Percentiles rank a stretch among this genome's conserved stretches.
These are phyloP conservation scores for Latheticus oryzae DNA, from an alignment of 2,888 invertebrate genomes.

Conservation along the genomic window DNA sequence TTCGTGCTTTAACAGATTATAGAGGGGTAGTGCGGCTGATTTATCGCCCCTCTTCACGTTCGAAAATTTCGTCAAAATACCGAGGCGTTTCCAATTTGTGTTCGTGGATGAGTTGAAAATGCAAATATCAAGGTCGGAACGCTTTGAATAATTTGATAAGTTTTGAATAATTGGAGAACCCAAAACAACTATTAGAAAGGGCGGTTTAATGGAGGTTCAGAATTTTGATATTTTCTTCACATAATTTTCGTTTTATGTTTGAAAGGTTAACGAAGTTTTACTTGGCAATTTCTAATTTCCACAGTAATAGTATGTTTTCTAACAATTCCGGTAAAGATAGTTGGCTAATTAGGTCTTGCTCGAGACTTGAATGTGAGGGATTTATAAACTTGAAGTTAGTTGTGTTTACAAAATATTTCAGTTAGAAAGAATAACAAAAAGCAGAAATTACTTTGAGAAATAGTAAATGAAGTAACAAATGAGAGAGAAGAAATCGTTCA, in stretches of 20 bases:
- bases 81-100: slow-evolving; percentile 17
- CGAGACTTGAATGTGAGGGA: slow-evolving; percentile 6
- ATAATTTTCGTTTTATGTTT: background rate
- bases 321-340: slow-evolving; percentile 7
- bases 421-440: too few species aligned
- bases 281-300: slow-evolving; percentile 17
- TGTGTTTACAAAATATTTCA: too few species aligned
- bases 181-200: slow-evolving; percentile 22
- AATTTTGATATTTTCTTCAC: background rate
- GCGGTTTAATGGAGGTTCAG: slow-evolving; percentile 2
- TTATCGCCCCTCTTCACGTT: slow-evolving; percentile 20
- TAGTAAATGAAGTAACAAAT: too few species aligned
- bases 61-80: slow-evolving; percentile 17
- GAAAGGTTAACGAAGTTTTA: slow-evolving; percentile 15
- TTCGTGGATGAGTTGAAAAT: slow-evolving; percentile 18
- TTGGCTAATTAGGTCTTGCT: slow-evolving; percentile 20
- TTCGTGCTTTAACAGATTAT: slow-evolving; percentile 14
- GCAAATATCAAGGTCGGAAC: slow-evolving; percentile 18
- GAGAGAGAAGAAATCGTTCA: too few species aligned
- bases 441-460: too few species aligned
- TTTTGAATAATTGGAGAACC: slow-evolving; percentile 31
- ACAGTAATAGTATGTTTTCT: slow-evolving; percentile 15
- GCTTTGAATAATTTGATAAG: slow-evolving; percentile 34
- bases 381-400: slow-evolving; percentile 5
- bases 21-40: slow-evolving; percentile 11